These are phyloP conservation scores for Gambusia holbrooki DNA, from an alignment of 2,113 vertebrate species.

Conservation along the genomic window DNA sequence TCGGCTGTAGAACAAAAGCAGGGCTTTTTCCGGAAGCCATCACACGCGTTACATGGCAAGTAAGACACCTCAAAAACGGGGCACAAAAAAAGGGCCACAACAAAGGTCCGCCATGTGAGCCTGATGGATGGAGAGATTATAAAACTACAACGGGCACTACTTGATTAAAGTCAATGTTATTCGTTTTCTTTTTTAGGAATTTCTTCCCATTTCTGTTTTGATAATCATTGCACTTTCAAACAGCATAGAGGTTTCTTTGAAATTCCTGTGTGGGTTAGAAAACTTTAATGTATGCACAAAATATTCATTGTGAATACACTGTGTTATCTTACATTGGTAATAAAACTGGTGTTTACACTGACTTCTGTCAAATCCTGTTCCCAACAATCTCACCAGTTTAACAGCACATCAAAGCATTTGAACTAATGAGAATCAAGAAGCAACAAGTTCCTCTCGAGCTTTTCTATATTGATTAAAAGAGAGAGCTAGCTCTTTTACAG, in stretches of 20 bases:
- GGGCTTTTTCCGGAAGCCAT: constrained; percentile 39
- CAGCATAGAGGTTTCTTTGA: not conserved
- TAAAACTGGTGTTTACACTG: too few relatives aligned
- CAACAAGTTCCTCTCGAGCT: too few relatives aligned
- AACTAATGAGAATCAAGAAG: too few relatives aligned
- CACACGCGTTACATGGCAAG: constrained; percentile 30
- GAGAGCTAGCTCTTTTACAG: too few relatives aligned
- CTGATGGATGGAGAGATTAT: constrained; percentile 4
- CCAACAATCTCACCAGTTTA: too few relatives aligned
- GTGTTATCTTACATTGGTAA: too few relatives aligned
- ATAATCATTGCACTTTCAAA: not conserved
- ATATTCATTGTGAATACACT: not conserved
- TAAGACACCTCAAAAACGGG: constrained; percentile 52
- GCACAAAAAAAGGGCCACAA: constrained; percentile 33
- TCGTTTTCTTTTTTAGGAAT: not conserved
- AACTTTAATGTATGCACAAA: not conserved
- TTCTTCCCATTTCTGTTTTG: not conserved
- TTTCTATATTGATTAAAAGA: too few relatives aligned
- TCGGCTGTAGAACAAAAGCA: constrained; percentile 48
- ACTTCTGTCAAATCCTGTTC: too few relatives aligned
- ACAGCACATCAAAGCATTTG: too few relatives aligned
- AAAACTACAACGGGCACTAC: constrained; percentile 16
- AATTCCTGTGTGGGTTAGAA: not conserved
- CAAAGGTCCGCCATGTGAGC: not conserved
- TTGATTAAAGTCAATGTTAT: constrained; percentile 1